Percentiles rank a stretch among this genome's conserved stretches.
These are phyloP conservation scores for Odontomachus brunneus DNA, from an alignment of 1,140 invertebrate genomes.

Conservation along the genomic window DNA sequence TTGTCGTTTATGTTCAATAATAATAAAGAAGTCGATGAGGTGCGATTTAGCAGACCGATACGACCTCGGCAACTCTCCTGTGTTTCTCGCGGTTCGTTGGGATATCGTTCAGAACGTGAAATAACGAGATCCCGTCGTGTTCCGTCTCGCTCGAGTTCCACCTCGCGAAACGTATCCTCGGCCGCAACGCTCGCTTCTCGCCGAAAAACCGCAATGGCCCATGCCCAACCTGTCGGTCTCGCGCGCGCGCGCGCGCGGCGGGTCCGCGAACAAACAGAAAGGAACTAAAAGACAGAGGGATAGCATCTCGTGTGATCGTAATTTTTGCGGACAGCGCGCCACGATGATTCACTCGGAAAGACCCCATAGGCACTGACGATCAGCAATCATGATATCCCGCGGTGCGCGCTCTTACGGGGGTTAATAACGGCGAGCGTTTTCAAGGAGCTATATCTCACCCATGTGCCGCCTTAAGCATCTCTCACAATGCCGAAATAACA, in stretches of 20 bases:
- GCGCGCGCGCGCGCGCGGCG: no score
- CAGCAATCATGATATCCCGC: slow-evolving; percentile 72
- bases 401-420: slow-evolving; percentile 68
- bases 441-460: slow-evolving; percentile 74
- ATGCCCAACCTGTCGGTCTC: background rate
- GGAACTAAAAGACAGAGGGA: slow-evolving; percentile 47
- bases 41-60: no score
- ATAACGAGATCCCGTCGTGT: background rate
- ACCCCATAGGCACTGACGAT: slow-evolving; percentile 69
- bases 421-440: slow-evolving; percentile 75
- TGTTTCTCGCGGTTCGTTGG: no score
- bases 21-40: no score
- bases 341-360: slow-evolving; percentile 71
- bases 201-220: slow-evolving; percentile 9
- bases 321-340: slow-evolving; percentile 71
- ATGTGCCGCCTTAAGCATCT: slow-evolving; percentile 63
- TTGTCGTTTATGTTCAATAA: no score
- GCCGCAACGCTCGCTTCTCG: background rate
- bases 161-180: background rate
- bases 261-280: slow-evolving; percentile 20
- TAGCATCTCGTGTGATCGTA: slow-evolving; percentile 69
- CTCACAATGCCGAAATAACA: slow-evolving; percentile 68
- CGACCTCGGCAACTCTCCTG: no score
- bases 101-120: no score
- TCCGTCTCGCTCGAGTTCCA: background rate